These are phyloP conservation scores for Clunio marinus DNA, from an alignment of 2,888 invertebrate species.

Conservation along the genomic window DNA sequence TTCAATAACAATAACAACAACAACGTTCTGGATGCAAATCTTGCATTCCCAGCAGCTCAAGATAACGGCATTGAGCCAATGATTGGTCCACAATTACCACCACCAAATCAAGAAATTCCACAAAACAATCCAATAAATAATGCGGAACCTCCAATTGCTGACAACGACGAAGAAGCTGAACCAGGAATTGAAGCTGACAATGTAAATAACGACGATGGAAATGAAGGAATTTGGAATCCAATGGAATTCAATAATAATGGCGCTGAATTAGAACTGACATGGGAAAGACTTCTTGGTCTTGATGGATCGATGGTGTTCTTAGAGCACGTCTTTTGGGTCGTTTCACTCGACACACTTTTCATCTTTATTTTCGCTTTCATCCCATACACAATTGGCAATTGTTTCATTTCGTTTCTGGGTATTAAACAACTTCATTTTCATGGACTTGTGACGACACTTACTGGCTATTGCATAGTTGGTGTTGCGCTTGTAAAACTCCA, in stretches of 20 bases:
- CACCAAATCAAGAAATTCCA: slow-evolving; percentile 7
- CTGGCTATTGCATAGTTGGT: slow-evolving; percentile 91
- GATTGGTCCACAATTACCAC: slow-evolving; percentile 29
- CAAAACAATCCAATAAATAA: slow-evolving; percentile 44
- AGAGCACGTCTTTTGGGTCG: slow-evolving; percentile 99
- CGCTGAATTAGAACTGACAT: slow-evolving; percentile 88
- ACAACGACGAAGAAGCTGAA: slow-evolving; percentile 51
- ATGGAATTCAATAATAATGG: slow-evolving; percentile 99
- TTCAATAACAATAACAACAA: slow-evolving; percentile 40
- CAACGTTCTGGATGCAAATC: slow-evolving; percentile 27
- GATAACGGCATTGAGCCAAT: slow-evolving; percentile 15
- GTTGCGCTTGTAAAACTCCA: slow-evolving; percentile 77
- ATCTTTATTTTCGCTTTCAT: slow-evolving; percentile 96
- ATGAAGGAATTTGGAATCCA: slow-evolving; percentile 93
- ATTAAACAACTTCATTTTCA: slow-evolving; percentile 72
- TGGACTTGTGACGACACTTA: slow-evolving; percentile 84
- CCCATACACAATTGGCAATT: slow-evolving; percentile 91
- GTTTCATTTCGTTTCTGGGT: slow-evolving; percentile 70
- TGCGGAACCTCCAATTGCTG: slow-evolving; percentile 47
- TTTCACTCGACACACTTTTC: slow-evolving; percentile 92
- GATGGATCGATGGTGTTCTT: slow-evolving; percentile 96
- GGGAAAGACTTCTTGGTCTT: slow-evolving; percentile 92
- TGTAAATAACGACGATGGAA: slow-evolving; percentile 57
- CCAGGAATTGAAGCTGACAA: slow-evolving; percentile 46
- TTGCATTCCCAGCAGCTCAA: neutral